These are phyloP conservation scores for Dryobates pubescens DNA, from an alignment of 2,797 vertebrate species.

Conservation along the genomic window DNA sequence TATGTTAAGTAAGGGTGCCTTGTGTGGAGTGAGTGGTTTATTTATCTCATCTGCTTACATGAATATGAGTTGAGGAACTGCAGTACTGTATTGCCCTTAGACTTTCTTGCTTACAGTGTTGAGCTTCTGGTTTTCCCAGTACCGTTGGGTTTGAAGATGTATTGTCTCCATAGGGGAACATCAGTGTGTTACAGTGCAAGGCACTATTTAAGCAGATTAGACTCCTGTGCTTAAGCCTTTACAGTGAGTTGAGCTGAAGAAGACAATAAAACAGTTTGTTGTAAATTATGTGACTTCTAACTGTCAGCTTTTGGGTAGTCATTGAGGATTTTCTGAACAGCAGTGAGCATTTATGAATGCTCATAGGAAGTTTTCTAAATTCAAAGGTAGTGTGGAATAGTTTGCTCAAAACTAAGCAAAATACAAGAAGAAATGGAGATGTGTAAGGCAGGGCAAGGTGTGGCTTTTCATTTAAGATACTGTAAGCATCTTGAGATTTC, in stretches of 20 bases:
- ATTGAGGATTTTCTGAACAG: not conserved
- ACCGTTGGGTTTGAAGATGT: not conserved
- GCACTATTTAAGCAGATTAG: not conserved
- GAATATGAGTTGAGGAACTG: not conserved
- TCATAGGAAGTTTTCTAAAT: not conserved
- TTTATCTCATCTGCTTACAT: not conserved
- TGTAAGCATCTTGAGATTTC: not conserved
- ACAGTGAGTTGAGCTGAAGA: not conserved
- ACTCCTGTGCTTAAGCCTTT: accelerated
- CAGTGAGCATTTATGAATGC: not conserved
- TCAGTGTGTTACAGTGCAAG: not conserved
- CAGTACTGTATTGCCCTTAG: not conserved
- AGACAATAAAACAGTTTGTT: not conserved
- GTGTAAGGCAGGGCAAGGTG: not conserved
- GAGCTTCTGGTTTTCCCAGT: not conserved
- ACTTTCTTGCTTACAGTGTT: not conserved
- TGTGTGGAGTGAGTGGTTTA: not conserved
- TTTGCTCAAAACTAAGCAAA: not conserved
- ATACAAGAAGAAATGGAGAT: not conserved
- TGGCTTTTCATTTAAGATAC: accelerated
- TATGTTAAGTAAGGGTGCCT: not conserved
- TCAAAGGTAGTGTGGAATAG: not conserved
- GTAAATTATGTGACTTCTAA: not conserved
- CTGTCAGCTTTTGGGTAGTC: not conserved
- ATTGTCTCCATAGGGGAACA: not conserved